Evolutionary conservation across 2,888 invertebrate species (phyloP).

Genomic region (Scaeva pyrastri): DNA sequence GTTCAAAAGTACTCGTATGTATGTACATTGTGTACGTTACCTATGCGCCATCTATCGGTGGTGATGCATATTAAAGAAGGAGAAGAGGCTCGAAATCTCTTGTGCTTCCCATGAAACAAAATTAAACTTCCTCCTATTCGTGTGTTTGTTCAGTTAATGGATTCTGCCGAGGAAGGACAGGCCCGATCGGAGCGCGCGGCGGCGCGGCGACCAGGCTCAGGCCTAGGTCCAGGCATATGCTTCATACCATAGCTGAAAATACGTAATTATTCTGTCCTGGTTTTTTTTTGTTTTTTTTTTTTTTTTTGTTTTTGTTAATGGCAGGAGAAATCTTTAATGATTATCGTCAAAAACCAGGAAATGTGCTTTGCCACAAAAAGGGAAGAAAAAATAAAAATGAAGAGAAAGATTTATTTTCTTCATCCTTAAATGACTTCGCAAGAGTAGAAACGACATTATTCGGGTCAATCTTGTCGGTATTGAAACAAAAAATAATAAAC

Average conservation of each 20-base stretch:
- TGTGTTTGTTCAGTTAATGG: slow-evolving; percentile 30
- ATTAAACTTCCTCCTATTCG: background rate
- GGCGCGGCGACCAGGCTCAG: too few relatives aligned
- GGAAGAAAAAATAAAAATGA: background rate
- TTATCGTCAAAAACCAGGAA: slow-evolving; percentile 54
- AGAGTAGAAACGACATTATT: background rate
- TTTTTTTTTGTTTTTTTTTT: background rate
- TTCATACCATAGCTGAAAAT: too few relatives aligned
- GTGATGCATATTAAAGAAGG: slow-evolving; percentile 4
- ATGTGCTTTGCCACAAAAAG: slow-evolving; percentile 37
- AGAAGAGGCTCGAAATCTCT: slow-evolving; percentile 34
- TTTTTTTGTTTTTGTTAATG: slow-evolving; percentile 2
- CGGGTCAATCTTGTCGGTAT: background rate
- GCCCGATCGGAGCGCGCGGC: too few relatives aligned
- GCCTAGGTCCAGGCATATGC: too few relatives aligned
- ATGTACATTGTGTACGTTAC: background rate
- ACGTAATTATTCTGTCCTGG: background rate
- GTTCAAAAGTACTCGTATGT: background rate
- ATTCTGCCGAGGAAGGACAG: background rate
- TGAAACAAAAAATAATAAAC: background rate
- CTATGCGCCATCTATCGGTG: background rate
- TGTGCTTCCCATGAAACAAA: background rate
- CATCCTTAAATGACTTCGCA: slow-evolving; percentile 9
- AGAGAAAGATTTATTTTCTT: slow-evolving; percentile 1
- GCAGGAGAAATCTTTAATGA: slow-evolving; percentile 49